These are phyloP conservation scores for Tragelaphus oryx DNA, from an alignment of 2,797 vertebrate species.

Conservation along the genomic window DNA sequence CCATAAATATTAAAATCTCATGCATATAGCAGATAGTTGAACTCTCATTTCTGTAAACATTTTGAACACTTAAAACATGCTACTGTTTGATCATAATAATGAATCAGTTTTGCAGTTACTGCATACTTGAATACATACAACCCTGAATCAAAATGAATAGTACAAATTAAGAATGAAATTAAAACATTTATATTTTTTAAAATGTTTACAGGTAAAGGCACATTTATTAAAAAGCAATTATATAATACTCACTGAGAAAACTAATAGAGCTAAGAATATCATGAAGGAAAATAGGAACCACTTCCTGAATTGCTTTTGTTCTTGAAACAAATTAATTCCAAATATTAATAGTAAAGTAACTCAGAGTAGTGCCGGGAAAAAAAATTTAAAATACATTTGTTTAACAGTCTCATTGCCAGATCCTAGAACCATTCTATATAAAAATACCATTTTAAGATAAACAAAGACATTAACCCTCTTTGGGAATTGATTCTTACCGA, in stretches of 20 bases:
- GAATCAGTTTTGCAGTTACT: conserved; percentile 10
- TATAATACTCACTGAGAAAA: neutral
- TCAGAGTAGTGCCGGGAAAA: neutral
- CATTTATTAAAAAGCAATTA: conserved; percentile 31
- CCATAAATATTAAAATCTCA: neutral
- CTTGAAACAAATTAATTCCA: conserved; percentile 9
- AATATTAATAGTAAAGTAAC: conserved; percentile 22
- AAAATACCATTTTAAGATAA: conserved; percentile 43
- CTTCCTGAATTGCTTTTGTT: neutral
- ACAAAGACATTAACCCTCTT: conserved; percentile 20
- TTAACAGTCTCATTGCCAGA: neutral
- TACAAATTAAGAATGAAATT: conserved; percentile 29
- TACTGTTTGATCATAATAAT: neutral
- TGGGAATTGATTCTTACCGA: conserved; percentile 70
- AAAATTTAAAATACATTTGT: neutral
- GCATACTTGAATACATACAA: neutral
- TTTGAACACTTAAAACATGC: neutral
- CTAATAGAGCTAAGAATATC: neutral
- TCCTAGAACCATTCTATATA: conserved; percentile 7
- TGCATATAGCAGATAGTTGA: neutral
- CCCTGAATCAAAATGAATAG: neutral
- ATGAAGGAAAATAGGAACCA: neutral
- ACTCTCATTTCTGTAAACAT: conserved; percentile 2
- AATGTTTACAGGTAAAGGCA: neutral
- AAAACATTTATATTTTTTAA: neutral